Conservation (phyloP, 2,888 invertebrate genomes). For the Andrena fulva region DNA sequence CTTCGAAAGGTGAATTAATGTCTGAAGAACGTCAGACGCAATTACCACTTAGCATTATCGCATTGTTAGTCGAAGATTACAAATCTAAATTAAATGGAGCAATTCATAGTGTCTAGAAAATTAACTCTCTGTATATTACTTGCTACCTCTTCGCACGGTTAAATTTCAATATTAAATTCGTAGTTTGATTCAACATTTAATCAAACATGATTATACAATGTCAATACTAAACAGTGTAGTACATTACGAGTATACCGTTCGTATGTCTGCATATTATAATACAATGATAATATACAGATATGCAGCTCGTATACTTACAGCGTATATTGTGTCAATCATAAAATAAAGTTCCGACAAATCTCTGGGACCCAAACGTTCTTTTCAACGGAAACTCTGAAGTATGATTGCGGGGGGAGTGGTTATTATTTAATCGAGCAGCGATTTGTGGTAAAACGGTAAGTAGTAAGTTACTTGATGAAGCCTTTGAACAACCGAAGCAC, state of each 20-base stretch:
- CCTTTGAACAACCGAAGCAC: constrained; percentile 29
- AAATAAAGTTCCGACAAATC: constrained; percentile 55
- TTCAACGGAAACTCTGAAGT: constrained; percentile 38
- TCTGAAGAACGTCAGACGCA: constrained; percentile 11
- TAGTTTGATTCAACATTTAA: constrained; percentile 55
- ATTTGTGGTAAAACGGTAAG: constrained; percentile 24
- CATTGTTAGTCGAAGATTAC: neutral
- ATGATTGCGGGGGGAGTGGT: constrained; percentile 15
- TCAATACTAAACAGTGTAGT: constrained; percentile 59
- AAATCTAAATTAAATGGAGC: constrained; percentile 18
- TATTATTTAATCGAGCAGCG: constrained; percentile 30
- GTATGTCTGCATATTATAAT: constrained; percentile 56
- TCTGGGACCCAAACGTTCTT: constrained; percentile 43
- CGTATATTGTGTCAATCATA: constrained; percentile 41
- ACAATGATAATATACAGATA: constrained; percentile 58
- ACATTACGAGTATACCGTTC: constrained; percentile 54
- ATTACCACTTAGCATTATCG: neutral
- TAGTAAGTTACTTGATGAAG: constrained; percentile 34
- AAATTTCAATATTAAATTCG: constrained; percentile 47
- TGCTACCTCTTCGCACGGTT: constrained; percentile 36
- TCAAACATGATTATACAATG: constrained; percentile 55
- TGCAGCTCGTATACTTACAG: constrained; percentile 51
- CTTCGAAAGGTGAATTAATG: neutral
- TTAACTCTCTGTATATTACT: constrained; percentile 16
- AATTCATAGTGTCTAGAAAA: constrained; percentile 22